Base-by-base conservation (phyloP, 2,797 vertebrate species). In the Fundulus diaphanus region DNA sequence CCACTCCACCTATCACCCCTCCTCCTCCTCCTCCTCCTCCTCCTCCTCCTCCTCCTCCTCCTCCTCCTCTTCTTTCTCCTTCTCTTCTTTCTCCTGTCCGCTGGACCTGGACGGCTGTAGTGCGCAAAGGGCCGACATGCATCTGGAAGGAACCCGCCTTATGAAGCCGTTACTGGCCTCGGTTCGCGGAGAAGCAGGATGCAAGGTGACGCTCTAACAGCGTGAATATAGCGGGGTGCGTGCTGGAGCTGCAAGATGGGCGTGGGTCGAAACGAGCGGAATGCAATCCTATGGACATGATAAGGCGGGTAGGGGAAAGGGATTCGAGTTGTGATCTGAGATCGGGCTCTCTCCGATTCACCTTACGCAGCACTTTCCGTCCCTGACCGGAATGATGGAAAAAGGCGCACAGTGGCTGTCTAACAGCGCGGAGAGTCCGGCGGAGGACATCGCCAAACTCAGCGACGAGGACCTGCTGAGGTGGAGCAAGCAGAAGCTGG, bases 401-500 rank as follows among this genome's bases (percentile, higher is more conserved):
- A 94, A 89, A 82, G 82, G 89, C 69, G 81, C 82, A 20, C 89
- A 88, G 82, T 81, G 73, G 80, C 76, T 70, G 69, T 66, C 88
- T 56, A 96, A 96, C 87, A 94, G 92, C 85, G 80, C 92, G 24
- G 96, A 94, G 81, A 88, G 90, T 82, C 76, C 93, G 51, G 68
- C 91, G 24, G 97, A 98, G 84, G 97, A 99, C 90, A 93, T 97
- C 89, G 97, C 96, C 79, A 97, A 96, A 93, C 93, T 98, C 69
- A 90, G 93, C 20, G 98, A 99, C 59, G 96, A 98, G 87, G 97
- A 98, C 88, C 95, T 99, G 90, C 95, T 97, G 69, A 95, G 96
- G 94, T 97, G 97, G 97, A 96, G 95, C 90, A 99, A 96, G 86
- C 97, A 98, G 78, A 97, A 99, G 89, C 94, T 99, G 94, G 93